Base-by-base conservation (phyloP, 2,113 vertebrate genomes). In the Cyprinodon brontotheroides region DNA sequence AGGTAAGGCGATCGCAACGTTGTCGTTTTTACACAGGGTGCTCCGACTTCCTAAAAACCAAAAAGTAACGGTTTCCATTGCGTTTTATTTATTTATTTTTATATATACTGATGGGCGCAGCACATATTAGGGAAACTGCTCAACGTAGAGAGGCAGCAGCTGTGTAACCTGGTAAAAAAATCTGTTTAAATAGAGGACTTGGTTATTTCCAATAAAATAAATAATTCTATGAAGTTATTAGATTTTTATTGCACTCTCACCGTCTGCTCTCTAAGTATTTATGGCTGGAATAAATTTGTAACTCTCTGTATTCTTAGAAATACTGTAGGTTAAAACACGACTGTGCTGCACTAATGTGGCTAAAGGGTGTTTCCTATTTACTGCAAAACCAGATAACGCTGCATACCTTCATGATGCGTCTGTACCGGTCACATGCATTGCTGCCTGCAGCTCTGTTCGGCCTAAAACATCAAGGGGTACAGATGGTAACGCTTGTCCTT, bases 1-100 rank as follows among this genome's bases (percentile, higher is more conserved):
- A 85, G 98, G 98, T 99, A 82, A 74, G 59, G 11, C 38, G 3
- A 20, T 3, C n/a, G 8, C 64, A n/a, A 1, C 4, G 15, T 38
- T 36, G 3, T 1, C 36, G 3, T 48, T 47, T 20, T 66, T 62
- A 38, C 50, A 53, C 50, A 3, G 50, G 50, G 20, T 9, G 17
- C 50, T 2, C 20, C 20, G 17, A 53, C 50, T 53, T 53, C 17
- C 50, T 53, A 17, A 53, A 29, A 53, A 20, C 7, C 50, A n/a
- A 53, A 53, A 14, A 3, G 50, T 17, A 20, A 2, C 50, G 6
- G 17, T 17, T 53, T 8, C 20, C 17, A 20, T 20, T 53, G 50
- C 15, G 4, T 20, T 53, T 4, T 8, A 20, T 29, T 29, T 29
- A 29, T 29, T 29, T 29, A 29, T 29, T 29, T 29, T 29, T 29